These are phyloP conservation scores for Aphelocoma californica DNA, from an alignment of 2,797 vertebrate species.

Conservation along the genomic window DNA sequence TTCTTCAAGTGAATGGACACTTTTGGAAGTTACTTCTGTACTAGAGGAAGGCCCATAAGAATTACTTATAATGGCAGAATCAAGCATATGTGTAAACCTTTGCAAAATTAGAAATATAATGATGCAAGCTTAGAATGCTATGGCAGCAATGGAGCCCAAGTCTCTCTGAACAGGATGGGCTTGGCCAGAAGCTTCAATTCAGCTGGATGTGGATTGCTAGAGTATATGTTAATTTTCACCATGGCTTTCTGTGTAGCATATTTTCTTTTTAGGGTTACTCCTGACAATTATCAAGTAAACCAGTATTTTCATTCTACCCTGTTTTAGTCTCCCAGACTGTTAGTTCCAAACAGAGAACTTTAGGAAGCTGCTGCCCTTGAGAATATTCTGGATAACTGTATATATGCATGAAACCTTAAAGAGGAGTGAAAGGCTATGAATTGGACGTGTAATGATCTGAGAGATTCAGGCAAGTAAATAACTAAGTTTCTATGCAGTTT, in stretches of 20 bases:
- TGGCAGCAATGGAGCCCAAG: not conserved
- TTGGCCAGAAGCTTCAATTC: not conserved
- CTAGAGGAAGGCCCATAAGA: not conserved
- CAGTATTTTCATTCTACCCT: not conserved
- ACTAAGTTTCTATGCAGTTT: not conserved
- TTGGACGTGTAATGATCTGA: not conserved
- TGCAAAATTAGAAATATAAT: not conserved
- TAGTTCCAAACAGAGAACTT: not conserved
- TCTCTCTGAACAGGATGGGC: not conserved
- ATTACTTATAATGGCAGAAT: not conserved
- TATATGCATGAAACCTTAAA: not conserved
- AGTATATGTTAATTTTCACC: not conserved
- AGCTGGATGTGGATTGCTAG: not conserved
- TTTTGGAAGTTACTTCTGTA: not conserved
- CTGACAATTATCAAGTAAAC: not conserved
- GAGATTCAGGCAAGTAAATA: not conserved
- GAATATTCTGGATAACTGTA: not conserved
- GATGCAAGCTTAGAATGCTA: not conserved
- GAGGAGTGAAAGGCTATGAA: not conserved
- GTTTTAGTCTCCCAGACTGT: not conserved
- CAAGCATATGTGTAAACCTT: not conserved
- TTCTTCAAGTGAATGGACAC: not conserved
- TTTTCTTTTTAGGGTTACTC: not conserved
- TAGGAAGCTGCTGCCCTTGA: not conserved
- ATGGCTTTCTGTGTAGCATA: not conserved